Evolutionary conservation across 92 coral and sea anemone species (phyloP).

Genomic region (Diadumene lineata): DNA sequence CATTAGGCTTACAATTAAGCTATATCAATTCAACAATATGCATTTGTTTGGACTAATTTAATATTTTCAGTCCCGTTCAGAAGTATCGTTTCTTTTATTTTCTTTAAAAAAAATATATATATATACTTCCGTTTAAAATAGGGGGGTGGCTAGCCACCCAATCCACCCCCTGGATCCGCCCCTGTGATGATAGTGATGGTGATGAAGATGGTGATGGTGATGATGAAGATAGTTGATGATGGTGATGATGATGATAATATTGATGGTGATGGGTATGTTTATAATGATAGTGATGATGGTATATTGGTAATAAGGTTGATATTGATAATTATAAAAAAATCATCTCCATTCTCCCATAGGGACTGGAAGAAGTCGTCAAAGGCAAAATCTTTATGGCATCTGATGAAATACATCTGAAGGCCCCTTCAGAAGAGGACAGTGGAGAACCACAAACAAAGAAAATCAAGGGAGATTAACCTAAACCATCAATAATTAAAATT

Average conservation of each 20-base stretch:
- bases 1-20: too few relatives aligned
- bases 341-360: constrained; percentile 11
- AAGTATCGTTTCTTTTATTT: too few relatives aligned
- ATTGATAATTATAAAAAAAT: neutral
- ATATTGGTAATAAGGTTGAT: too few relatives aligned
- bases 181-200: neutral
- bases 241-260: neutral
- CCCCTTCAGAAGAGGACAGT: constrained; percentile 44
- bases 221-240: neutral
- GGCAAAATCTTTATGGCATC: constrained; percentile 48
- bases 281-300: too few relatives aligned
- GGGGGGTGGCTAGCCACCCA: too few relatives aligned
- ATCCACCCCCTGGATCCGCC: too few relatives aligned
- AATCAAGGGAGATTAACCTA: constrained; percentile 45
- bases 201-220: neutral
- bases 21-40: too few relatives aligned
- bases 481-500: neutral
- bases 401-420: constrained; percentile 42
- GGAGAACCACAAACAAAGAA: constrained; percentile 59
- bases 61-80: too few relatives aligned
- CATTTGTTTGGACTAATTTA: too few relatives aligned
- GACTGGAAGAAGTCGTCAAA: constrained; percentile 60
- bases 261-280: neutral
- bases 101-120: too few relatives aligned
- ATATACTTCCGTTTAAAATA: too few relatives aligned